Conservation (phyloP, 2,797 vertebrate genomes). For the Helicolenus hilgendorfi region DNA sequence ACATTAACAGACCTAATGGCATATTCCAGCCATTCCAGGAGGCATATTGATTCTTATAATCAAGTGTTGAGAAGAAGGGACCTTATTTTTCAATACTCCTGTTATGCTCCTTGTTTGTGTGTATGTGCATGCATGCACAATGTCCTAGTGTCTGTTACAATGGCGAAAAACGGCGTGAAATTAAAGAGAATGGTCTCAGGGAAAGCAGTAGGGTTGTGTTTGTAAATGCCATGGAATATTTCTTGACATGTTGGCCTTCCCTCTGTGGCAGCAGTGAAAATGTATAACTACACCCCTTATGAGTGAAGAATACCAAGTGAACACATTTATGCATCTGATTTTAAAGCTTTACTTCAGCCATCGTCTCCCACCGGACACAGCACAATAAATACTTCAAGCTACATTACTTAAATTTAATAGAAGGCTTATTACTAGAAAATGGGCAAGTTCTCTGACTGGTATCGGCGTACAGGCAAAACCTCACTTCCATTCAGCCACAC, state of each 20-base stretch:
- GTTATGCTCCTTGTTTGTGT: constrained; percentile 13
- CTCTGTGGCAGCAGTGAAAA: constrained; percentile 20
- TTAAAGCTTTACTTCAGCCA: constrained; percentile 59
- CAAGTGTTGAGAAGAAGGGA: constrained; percentile 61
- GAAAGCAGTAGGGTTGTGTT: not conserved
- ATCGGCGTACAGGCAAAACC: not conserved
- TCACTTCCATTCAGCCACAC: constrained; percentile 25
- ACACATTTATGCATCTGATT: constrained; percentile 56
- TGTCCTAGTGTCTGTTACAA: constrained; percentile 5
- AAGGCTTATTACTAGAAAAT: constrained; percentile 59
- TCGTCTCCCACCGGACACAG: constrained; percentile 38
- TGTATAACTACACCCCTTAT: constrained; percentile 3
- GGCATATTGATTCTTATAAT: constrained; percentile 77
- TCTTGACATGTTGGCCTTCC: constrained; percentile 35
- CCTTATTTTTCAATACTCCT: constrained; percentile 44
- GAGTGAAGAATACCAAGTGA: constrained; percentile 38
- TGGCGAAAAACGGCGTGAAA: constrained; percentile 57
- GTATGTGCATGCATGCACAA: not conserved
- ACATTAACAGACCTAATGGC: constrained; percentile 76
- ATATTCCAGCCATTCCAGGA: constrained; percentile 65
- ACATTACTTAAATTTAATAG: constrained; percentile 70
- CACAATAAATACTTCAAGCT: constrained; percentile 68
- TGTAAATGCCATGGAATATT: constrained; percentile 34
- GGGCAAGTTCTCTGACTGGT: constrained; percentile 22
- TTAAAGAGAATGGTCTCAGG: constrained; percentile 47